Evolutionary conservation across 1,140 invertebrate species (phyloP).

Genomic region (Drosophila pachea): DNA sequence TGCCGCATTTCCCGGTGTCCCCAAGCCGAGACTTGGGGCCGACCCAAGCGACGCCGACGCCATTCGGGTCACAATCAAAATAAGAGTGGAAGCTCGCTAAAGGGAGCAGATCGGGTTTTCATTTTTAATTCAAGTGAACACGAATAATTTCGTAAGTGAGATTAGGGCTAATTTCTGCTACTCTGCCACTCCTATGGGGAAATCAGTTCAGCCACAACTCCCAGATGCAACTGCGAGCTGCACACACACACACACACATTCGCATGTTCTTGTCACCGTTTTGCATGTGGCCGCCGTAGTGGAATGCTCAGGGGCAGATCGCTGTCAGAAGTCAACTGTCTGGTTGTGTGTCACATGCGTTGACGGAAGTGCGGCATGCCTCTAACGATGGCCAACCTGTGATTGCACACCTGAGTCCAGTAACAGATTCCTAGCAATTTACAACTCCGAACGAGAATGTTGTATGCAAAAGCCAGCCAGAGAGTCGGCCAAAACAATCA

Average conservation of each 20-base stretch:
- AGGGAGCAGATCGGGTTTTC: not conserved
- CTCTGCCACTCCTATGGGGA: too few species aligned
- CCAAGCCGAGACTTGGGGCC: slow-evolving; percentile 29
- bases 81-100: not conserved
- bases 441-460: not conserved
- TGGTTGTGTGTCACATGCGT: slow-evolving; percentile 69
- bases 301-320: slow-evolving; percentile 67
- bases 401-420: not conserved
- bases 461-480: too few species aligned
- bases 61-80: not conserved
- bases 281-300: slow-evolving; percentile 18
- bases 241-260: too few species aligned
- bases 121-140: too few species aligned
- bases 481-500: too few species aligned
- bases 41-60: slow-evolving; percentile 1
- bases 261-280: slow-evolving; percentile 28
- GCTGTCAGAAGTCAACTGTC: slow-evolving; percentile 77
- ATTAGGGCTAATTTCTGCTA: too few species aligned
- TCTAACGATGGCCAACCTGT: slow-evolving; percentile 11
- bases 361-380: slow-evolving; percentile 71
- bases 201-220: too few species aligned
- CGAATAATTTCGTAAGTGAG: too few species aligned
- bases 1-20: slow-evolving; percentile 1
- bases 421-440: not conserved
- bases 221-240: too few species aligned